Base-by-base conservation (phyloP, 2,797 vertebrate genomes). In the Poeciliopsis turneri region DNA sequence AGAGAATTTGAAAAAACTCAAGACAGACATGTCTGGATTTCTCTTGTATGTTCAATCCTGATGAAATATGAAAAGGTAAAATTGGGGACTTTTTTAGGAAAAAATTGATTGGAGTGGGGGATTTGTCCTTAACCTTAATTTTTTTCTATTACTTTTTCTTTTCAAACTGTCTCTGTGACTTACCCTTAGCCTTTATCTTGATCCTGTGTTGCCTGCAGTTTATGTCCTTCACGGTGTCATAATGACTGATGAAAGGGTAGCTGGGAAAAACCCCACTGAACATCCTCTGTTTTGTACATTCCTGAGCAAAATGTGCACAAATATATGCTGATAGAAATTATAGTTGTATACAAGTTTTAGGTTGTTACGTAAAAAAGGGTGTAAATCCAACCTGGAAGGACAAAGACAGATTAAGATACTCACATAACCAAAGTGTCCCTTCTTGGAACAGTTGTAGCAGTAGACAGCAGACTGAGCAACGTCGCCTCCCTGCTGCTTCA, bases 241-340 rank as follows among this genome's bases (percentile, higher is more conserved):
- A 99, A 87, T 92, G 89, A 85, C 82, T 95, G 88, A 98, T 83
- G 61, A 96, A 96, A 0, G 97, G 96, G 72, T 90, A 94, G n/a
- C 84, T 84, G 77, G 96, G 96, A 89, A 94, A 97, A 3, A 90
- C 93, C 43, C 95, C 94, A 11, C 90, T 96, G 75, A 95, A 97
- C 97, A 98, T 98, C 78, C 96, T 92, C 83, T 77, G 95, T 64
- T 91, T 92, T 8, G 80, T 83, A 88, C 98, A 99, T 28, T 95
- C 95, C 97, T 99, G 93, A 75, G 90, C 91, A 81, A 93, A 84
- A 94, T 49, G 91, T 45, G 89, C 30, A 84, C 23, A 53, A 46
- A 78, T 33, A 4, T 0, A 33, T 16, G 51, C 30, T 57, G 47
- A 10, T 20, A 43, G 9, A 70, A 28, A n/a, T 20, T 70, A 70